phyloP scores from a whole-genome alignment of 2,888 invertebrate species.

The Mesorhabditis spiculigera region DNA sequence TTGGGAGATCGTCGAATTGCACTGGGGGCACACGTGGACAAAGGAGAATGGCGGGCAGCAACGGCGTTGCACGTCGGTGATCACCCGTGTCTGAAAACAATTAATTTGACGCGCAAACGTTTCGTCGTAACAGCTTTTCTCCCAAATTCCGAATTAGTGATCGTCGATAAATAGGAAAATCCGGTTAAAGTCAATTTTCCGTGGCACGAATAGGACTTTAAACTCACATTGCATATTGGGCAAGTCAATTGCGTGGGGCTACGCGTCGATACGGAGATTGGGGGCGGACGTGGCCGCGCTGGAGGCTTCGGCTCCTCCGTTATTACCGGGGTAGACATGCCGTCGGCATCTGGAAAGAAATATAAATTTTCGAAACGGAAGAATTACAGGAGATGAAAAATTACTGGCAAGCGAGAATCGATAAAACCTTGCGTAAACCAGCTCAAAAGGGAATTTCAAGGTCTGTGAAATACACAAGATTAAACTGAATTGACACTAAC shows the following conservation, averaged over 20 bases:
- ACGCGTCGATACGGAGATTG: background rate
- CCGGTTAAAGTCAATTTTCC: background rate
- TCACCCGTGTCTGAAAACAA: background rate
- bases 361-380: too few species aligned
- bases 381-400: too few species aligned
- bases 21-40: conserved; percentile 3
- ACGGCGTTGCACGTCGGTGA: background rate
- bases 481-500: too few species aligned
- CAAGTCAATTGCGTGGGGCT: background rate
- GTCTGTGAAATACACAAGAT: too few species aligned
- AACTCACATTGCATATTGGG: background rate
- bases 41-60: conserved; percentile 2
- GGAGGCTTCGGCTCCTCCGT: background rate
- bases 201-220: background rate
- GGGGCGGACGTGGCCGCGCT: background rate
- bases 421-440: too few species aligned
- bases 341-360: background rate
- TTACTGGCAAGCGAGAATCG: too few species aligned
- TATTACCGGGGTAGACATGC: background rate
- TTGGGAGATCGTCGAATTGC: background rate
- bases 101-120: too few species aligned
- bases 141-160: too few species aligned
- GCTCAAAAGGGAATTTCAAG: too few species aligned
- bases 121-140: too few species aligned
- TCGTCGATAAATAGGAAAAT: too few species aligned